Conservation (phyloP, 2,113 vertebrate genomes). For the human region DNA sequence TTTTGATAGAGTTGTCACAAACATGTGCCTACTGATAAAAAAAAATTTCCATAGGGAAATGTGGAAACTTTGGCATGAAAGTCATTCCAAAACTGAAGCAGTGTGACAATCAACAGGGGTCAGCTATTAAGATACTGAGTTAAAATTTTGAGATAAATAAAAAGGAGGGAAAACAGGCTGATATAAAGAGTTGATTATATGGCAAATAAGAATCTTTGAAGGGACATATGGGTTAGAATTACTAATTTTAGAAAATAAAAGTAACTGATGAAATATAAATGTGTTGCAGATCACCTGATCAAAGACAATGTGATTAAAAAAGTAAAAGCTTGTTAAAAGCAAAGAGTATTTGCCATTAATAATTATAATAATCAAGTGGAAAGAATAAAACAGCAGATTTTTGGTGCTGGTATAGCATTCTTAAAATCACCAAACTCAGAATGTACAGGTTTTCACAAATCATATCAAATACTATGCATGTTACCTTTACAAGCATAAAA, state of each 20-base stretch:
- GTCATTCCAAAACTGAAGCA: neutral
- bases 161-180: neutral
- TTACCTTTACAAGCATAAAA: neutral
- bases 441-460: neutral
- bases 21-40: neutral
- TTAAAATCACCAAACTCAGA: neutral
- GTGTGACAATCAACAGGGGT: neutral
- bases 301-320: neutral
- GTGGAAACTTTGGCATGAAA: neutral
- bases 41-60: neutral
- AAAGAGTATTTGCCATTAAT: neutral
- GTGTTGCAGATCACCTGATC: neutral
- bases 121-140: neutral
- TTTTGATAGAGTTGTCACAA: neutral
- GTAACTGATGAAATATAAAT: neutral
- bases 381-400: neutral
- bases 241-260: slow-evolving; percentile 39
- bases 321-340: neutral
- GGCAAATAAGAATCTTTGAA: neutral
- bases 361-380: neutral
- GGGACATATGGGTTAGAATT: neutral
- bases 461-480: neutral
- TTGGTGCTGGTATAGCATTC: neutral
- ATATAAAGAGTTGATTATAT: neutral
- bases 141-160: neutral